Conservation (phyloP, 2,797 vertebrate genomes). For the Fundulus diaphanus region DNA sequence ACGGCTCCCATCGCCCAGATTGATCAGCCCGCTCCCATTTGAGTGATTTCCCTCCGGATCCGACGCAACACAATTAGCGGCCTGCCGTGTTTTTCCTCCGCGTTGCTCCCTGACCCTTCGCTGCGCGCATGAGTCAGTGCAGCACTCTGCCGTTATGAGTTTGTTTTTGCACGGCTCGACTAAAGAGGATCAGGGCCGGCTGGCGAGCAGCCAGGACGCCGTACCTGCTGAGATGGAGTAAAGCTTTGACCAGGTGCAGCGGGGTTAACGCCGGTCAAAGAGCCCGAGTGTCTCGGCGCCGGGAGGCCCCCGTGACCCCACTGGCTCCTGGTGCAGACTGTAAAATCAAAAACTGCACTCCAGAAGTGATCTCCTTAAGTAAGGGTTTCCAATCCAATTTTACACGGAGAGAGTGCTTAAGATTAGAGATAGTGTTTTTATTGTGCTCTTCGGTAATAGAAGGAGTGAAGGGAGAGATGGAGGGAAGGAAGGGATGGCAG, state of each 20-base stretch:
- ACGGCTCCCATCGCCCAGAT: slow-evolving; percentile 59
- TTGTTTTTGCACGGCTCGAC: slow-evolving; percentile 57
- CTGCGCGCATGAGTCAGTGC: slow-evolving; percentile 46
- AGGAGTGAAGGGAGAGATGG: slow-evolving; percentile 56
- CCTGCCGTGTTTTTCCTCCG: slow-evolving; percentile 62
- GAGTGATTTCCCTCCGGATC: slow-evolving; percentile 79
- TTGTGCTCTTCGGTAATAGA: slow-evolving; percentile 71
- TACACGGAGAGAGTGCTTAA: slow-evolving; percentile 68
- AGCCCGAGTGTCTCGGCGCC: slow-evolving; percentile 28
- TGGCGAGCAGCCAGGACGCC: slow-evolving; percentile 64
- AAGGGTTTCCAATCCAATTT: slow-evolving; percentile 78
- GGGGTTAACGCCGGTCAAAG: slow-evolving; percentile 43
- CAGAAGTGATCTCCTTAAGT: slow-evolving; percentile 76
- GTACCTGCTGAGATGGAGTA: slow-evolving; percentile 64
- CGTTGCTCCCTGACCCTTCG: slow-evolving; percentile 58
- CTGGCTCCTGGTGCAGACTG: slow-evolving; percentile 47
- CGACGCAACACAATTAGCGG: slow-evolving; percentile 73
- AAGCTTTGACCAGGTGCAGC: slow-evolving; percentile 42
- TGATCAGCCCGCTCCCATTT: slow-evolving; percentile 75
- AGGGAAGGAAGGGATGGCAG: slow-evolving; percentile 53
- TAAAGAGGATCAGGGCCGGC: slow-evolving; percentile 63
- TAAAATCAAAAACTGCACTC: slow-evolving; percentile 64
- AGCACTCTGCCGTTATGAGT: slow-evolving; percentile 73
- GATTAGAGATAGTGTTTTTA: slow-evolving; percentile 74
- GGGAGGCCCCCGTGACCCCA: slow-evolving; percentile 51